Base-by-base conservation (phyloP, 1,140 invertebrate species). In the Drosophila watanabei region DNA sequence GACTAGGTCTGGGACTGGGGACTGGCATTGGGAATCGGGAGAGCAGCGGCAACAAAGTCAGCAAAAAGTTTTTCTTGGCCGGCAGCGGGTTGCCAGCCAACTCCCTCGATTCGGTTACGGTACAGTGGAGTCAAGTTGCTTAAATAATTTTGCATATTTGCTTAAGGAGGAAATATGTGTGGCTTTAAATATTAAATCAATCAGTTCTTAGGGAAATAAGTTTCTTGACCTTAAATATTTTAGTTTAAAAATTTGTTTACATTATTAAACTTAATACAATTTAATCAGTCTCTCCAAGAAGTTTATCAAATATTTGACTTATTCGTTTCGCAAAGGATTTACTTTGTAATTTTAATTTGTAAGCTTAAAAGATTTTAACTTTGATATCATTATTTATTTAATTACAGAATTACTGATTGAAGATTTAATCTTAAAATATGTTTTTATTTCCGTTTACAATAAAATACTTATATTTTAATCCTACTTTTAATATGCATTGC, bases 11-110 rank as follows among this genome's bases (percentile, higher is more conserved):
- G 69, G n/a, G 20, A 7, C 5, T 39, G 56, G 37, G 24, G 24
- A 24, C 24, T 37, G 51, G 37, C 59, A 60, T 8, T 46, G 37
- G 41, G 48, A 59, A 59, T 58, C 54, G 43, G 43, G 2, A 39
- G 35, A 49, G 69, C 51, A 72, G 64, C 41, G 75, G 69, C 66
- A 75, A 79, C 79, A 75, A 82, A 82, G 75, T 79, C 75, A 83
- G 75, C 68, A 63, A 75, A 87, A 89, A 80, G 57, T 79, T 79
- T 75, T 52, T 75, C 82, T 77, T 71, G 66, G 69, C 56, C 60
- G 49, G 46, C 82, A 76, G 78, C 78, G 56, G 69, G 79, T 73
- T 81, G 80, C 66, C 61, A 32, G 75, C 56, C 57, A 37, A 18
- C 58, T 62, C 24, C 16, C 32, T 35, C 56, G 46, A 32, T 62